Evolutionary conservation across 2,113 vertebrate genomes (phyloP), one percentile per base, ranked within the genome.

Genomic region (Polyodon spathula): DNA sequence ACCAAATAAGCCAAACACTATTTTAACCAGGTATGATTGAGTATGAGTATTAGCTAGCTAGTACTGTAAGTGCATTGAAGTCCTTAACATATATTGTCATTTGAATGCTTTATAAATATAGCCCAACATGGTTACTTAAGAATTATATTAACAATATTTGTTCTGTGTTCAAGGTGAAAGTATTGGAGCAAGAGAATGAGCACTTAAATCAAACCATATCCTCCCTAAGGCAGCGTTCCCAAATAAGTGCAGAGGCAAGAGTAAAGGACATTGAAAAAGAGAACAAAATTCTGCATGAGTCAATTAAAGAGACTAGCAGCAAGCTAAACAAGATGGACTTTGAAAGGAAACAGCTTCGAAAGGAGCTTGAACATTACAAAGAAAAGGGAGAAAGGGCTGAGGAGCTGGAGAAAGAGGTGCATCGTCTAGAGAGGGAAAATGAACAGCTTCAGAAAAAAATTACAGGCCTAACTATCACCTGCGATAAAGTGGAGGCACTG

Each of bases 231-330:
- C 93, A 97, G 65, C 92, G 96, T 11, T 94, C 88, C 8, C 94
- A 97, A 77, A 94, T 97, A 43, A 86, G 94, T 41, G 87, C 93
- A 0, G 96, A 98, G 79, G 93, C 95, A 0, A 91, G 93, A 43
- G 90, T 97, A 64, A 96, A 92, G 71, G 96, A 97, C 54, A 90
- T 97, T 62, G 95, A 98, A 71, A 95, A 96, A 65, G 96, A 98
- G 73, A 98, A 98, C 58, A 90, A 92, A 50, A 83, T 95, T 66
- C 91, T 98, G 12, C 94, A 98, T 5, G 96, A 97, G 64, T 96
- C 95, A 56, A 94, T 97, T 69, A 94, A 93, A 56, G 96, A 97
- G 73, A 95, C 92, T 41, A 93, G 93, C 27, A 86, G 86, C 70
- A 96, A 93, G 69, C 79, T 98, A 63, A 98, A 92, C 70, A 97